Base-by-base conservation (phyloP, 2,888 invertebrate genomes). In the Aproaerema taeniolella region DNA sequence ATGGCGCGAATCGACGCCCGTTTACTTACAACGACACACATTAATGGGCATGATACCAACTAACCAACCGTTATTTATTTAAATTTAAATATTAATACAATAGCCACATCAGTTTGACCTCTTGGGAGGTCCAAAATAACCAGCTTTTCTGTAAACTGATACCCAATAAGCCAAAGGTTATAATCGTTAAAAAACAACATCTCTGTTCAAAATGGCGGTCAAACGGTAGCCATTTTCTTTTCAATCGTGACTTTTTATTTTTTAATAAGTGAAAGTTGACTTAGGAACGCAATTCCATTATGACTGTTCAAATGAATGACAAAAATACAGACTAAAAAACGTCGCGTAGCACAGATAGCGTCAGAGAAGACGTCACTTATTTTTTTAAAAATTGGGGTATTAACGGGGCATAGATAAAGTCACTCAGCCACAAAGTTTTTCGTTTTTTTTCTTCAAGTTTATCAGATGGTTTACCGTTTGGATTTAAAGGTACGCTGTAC, bases 381-480 rank as follows among this genome's bases (percentile, higher is more conserved):
- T 69, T 77, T 79, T 78, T 79, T 77, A 73, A 6, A 51, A 83
- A 85, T 85, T 83, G 82, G 67, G 69, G 83, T 77, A 81, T 86
- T 86, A 83, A 79, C 78, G 63, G 74, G 53, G 58, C 74, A 73
- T 65, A 76, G 85, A 83, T 85, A 85, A 82, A 73, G 81, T 74
- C 82, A 70, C 67, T 72, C 65, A 55, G 58, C 52, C 52, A 58
- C 51, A 61, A 66, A 61, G 68, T 72, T 63, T 58, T 58, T 20
- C 20, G 20, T 20, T 45, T 55, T 53, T 58, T 61, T 65, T 74
- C 70, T 74, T 69, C 63, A 53, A 58, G 53, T 66, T 79, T 9
- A 85, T 83, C 85, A 62, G 85, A 82, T 82, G 80, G 80, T 80
- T 85, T 83, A 83, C 78, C 72, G 76, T 81, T 82, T 75, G 79